Evolutionary conservation across 37 sponge, comb jelly and placozoan species (phyloP), one percentile per base, ranked within the genome.

Genomic region (Agelas oroides): DNA sequence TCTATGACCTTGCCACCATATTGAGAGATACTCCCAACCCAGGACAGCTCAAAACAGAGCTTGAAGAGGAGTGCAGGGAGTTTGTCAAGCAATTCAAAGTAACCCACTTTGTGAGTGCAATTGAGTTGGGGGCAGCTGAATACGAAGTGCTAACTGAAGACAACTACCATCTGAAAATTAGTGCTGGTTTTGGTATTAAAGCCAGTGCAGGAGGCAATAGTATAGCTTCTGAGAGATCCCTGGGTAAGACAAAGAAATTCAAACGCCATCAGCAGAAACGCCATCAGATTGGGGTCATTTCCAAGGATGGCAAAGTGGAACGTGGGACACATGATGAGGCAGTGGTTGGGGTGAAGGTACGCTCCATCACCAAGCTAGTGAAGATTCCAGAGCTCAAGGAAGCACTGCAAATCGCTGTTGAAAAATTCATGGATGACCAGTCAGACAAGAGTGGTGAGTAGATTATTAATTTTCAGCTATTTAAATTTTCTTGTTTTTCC

Each of bases 101-200:
- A 53, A 88, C 89, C 1, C 89, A 88, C 63, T 88, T 77, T 70
- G 89, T 88, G 27, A 74, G 57, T 38, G 38, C 78, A 6, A 71
- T 88, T 34, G 59, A 76, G 5, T 62, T 88, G 31, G 89, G 89
- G 16, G 89, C 89, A 31, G 40, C 76, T 18, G 83, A 83, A 54
- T 82, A 77, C 53, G 13, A 27, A 28, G 89, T 88, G 1, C 62
- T 88, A 17, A 64, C 78, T 53, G 78, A 88, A 46, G 8, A 3
- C 8, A 8, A 46, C 3, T 46, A 46, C 8, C 8, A 46, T 8
- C 6, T 12, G 3, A 3, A 8, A 12, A 36, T 74, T 11, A 73
- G 76, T 67, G 71, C 54, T 37, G 20, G 23, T 6, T 33, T 74
- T 15, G 71, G 60, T 46, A 27, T 25, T 58, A 55, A 68, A 14